Evolutionary conservation across 2,888 invertebrate genomes (phyloP).

Genomic region (Mythimna impura): DNA sequence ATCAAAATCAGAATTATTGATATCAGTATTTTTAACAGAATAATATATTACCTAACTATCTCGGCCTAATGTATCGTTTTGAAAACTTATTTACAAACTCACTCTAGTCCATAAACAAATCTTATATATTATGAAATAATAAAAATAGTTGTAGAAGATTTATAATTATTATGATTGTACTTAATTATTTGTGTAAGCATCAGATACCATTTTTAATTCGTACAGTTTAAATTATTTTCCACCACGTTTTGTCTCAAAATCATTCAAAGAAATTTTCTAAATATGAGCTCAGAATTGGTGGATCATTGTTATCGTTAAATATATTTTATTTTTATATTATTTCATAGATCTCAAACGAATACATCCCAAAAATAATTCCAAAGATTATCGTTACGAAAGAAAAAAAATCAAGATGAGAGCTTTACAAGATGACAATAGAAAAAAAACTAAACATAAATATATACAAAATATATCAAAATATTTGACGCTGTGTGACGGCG

Average conservation of each 20-base stretch:
- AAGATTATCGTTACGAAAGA: constrained; percentile 69
- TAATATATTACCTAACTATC: constrained; percentile 38
- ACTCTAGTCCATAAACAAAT: constrained; percentile 60
- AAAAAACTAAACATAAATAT: constrained; percentile 72
- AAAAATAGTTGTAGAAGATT: constrained; percentile 28
- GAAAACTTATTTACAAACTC: constrained; percentile 47
- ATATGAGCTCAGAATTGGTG: constrained; percentile 6
- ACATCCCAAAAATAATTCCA: constrained; percentile 83
- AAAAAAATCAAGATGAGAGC: constrained; percentile 72
- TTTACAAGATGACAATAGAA: constrained; percentile 86
- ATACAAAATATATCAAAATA: constrained; percentile 68
- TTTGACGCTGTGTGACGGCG: constrained; percentile 76
- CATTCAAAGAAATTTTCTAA: background rate
- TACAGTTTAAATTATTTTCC: constrained; percentile 11
- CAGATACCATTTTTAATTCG: constrained; percentile 16
- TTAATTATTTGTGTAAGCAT: constrained; percentile 49
- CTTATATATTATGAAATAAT: constrained; percentile 26
- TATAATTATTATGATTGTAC: constrained; percentile 32
- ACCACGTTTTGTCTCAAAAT: constrained; percentile 14
- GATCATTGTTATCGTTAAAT: constrained; percentile 35
- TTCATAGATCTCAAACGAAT: constrained; percentile 77
- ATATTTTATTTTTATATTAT: constrained; percentile 51
- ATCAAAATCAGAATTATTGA: constrained; percentile 51
- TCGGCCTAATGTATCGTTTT: constrained; percentile 52
- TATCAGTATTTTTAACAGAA: constrained; percentile 62